phyloP scores from a whole-genome alignment of 2,888 invertebrate genomes.

The Agrenia bidenticulata region DNA sequence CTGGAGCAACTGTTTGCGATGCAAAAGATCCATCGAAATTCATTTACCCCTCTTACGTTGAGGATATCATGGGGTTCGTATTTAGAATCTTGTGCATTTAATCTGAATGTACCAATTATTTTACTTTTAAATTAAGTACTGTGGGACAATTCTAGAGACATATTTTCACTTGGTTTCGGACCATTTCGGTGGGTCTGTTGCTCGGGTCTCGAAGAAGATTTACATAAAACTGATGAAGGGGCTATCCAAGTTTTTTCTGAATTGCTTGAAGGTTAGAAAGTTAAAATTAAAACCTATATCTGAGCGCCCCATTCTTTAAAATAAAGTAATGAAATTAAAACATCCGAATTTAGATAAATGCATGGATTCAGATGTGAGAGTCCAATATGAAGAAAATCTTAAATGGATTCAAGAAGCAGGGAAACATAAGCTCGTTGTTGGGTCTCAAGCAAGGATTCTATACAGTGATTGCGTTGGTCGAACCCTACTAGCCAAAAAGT shows the following conservation, averaged over 20 bases:
- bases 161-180: slow-evolving; percentile 67
- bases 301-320: not conserved
- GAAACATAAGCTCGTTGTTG: slow-evolving; percentile 62
- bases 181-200: slow-evolving; percentile 67
- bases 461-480: slow-evolving; percentile 64
- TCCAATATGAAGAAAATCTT: slow-evolving; percentile 64
- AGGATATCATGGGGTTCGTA: slow-evolving; percentile 65
- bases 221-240: slow-evolving; percentile 61
- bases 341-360: slow-evolving; percentile 52
- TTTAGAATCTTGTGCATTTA: not conserved
- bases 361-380: slow-evolving; percentile 57
- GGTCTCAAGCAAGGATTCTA: slow-evolving; percentile 63
- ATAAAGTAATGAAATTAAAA: not conserved
- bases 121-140: not conserved
- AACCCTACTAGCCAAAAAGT: slow-evolving; percentile 60
- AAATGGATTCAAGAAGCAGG: slow-evolving; percentile 63
- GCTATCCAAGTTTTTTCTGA: slow-evolving; percentile 59
- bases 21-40: slow-evolving; percentile 55
- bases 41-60: slow-evolving; percentile 65
- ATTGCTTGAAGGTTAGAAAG: slow-evolving; percentile 50
- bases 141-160: slow-evolving; percentile 57
- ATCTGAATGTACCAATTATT: not conserved
- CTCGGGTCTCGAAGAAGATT: slow-evolving; percentile 60
- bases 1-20: slow-evolving; percentile 60
- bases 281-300: not conserved